Percentiles rank a stretch among this genome's conserved stretches.
These are phyloP conservation scores for Odontomachus brunneus DNA, from an alignment of 1,140 invertebrate genomes.

Conservation along the genomic window DNA sequence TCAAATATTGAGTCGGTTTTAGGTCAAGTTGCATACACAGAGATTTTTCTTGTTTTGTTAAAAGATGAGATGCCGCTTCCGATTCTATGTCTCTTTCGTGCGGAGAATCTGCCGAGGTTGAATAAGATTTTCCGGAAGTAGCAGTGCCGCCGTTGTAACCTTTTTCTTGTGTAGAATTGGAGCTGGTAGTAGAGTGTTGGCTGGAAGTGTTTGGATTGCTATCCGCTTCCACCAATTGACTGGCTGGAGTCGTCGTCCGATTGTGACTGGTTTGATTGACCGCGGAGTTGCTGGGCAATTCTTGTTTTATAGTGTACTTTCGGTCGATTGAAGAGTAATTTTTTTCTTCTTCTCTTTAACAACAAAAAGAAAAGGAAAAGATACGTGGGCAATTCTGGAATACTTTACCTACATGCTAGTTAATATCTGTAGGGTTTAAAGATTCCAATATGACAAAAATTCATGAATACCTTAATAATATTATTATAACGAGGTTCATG, in stretches of 20 bases:
- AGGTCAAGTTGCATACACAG: slow-evolving; percentile 84
- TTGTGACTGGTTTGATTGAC: slow-evolving; percentile 79
- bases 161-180: slow-evolving; percentile 75
- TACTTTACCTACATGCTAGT: neutral
- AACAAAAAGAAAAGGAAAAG: neutral
- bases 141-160: slow-evolving; percentile 70
- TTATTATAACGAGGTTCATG: neutral
- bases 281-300: slow-evolving; percentile 81
- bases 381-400: neutral
- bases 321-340: slow-evolving; percentile 91
- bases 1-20: slow-evolving; percentile 85
- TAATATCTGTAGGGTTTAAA: neutral
- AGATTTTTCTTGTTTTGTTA: slow-evolving; percentile 84
- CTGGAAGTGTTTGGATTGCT: slow-evolving; percentile 79
- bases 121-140: slow-evolving; percentile 68
- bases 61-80: slow-evolving; percentile 83
- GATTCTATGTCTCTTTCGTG: slow-evolving; percentile 81
- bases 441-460: neutral
- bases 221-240: slow-evolving; percentile 83
- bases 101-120: slow-evolving; percentile 68
- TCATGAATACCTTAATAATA: neutral
- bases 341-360: slow-evolving; percentile 90
- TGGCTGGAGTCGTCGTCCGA: slow-evolving; percentile 85
- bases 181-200: slow-evolving; percentile 75
- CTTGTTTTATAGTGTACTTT: slow-evolving; percentile 88